Base-by-base conservation (phyloP, 2,888 invertebrate genomes). In the Sicus ferrugineus region DNA sequence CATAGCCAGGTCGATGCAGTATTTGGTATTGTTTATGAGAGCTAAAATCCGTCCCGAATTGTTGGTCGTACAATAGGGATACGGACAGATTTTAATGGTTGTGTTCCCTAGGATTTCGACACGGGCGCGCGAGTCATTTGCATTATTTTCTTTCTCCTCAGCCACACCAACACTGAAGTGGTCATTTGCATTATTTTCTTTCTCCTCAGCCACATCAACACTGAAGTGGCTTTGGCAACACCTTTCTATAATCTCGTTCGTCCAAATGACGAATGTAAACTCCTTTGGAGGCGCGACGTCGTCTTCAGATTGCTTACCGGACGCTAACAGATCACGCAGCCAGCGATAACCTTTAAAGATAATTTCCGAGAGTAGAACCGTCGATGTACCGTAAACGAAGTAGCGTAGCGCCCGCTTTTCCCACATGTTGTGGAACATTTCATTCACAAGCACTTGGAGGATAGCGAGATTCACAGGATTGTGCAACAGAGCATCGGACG, bases 1-100 rank as follows among this genome's bases (percentile, higher is more conserved):
- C 70, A 84, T 82, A 7, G 82, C 80, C n/a, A 82, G 63, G 69
- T 84, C 84, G 14, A 84, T 80, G 14, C 77, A 76, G 70, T 80
- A 78, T 54, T 77, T 72, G 0, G 83, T 79, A 26, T 73, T 65
- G 62, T 84, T 76, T 11, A 84, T 77, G 9, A 75, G 73, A 5
- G 73, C 34, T 11, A 77, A 68, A 3, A 84, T 63, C 64, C 75
- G 75, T 3, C 72, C 71, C 3, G 79, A 68, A 67, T 79, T 75
- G 1, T 69, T 70, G 0, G 48, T 58, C 3, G 72, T 59, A 70
- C 81, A 82, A 70, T 69, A 75, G 19, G 58, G 68, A 61, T 78
- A 79, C 0, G 1, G 31, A 21, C 73, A 68, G 16, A 19, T 9
- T 16, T 9, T 19, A 54, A 0, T 14, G 28, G 26, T 9, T 2